phyloP scores from a whole-genome alignment of 1,140 invertebrate genomes.

The Hylaeus volcanicus region DNA sequence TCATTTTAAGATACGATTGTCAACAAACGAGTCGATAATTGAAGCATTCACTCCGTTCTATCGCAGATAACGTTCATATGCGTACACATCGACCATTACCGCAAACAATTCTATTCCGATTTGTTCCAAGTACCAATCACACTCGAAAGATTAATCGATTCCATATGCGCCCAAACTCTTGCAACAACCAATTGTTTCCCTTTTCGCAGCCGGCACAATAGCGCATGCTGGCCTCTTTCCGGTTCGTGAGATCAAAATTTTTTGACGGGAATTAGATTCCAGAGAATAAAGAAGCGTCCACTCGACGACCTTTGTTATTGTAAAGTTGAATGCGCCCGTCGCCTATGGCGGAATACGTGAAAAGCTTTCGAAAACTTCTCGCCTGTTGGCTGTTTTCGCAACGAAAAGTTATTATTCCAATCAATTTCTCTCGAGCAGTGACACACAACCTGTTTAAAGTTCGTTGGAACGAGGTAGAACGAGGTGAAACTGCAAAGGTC shows the following conservation, averaged over 20 bases:
- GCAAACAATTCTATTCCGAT: too few species aligned
- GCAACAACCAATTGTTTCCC: slow-evolving; percentile 1
- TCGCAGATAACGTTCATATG: too few species aligned
- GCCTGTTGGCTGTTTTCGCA: slow-evolving; percentile 13
- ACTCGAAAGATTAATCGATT: neutral
- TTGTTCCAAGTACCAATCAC: neutral
- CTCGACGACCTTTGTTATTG: slow-evolving; percentile 20
- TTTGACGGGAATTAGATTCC: slow-evolving; percentile 27
- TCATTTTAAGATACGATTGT: too few species aligned
- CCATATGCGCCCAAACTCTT: too few species aligned
- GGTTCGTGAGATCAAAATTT: neutral
- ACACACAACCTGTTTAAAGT: slow-evolving; percentile 51
- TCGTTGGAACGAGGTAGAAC: slow-evolving; percentile 44
- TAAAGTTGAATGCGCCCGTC: slow-evolving; percentile 10
- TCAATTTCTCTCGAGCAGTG: slow-evolving; percentile 49
- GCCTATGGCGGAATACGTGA: slow-evolving; percentile 35
- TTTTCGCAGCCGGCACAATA: neutral
- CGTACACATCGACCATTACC: too few species aligned
- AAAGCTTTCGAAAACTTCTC: slow-evolving; percentile 47
- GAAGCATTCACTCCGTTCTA: too few species aligned
- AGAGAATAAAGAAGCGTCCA: slow-evolving; percentile 19
- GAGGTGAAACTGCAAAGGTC: slow-evolving; percentile 43
- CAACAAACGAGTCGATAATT: too few species aligned
- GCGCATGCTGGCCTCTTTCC: neutral
- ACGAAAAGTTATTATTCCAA: slow-evolving; percentile 57